Base-by-base conservation (phyloP, 2,888 invertebrate species). In the Pyrochroa serraticornis region DNA sequence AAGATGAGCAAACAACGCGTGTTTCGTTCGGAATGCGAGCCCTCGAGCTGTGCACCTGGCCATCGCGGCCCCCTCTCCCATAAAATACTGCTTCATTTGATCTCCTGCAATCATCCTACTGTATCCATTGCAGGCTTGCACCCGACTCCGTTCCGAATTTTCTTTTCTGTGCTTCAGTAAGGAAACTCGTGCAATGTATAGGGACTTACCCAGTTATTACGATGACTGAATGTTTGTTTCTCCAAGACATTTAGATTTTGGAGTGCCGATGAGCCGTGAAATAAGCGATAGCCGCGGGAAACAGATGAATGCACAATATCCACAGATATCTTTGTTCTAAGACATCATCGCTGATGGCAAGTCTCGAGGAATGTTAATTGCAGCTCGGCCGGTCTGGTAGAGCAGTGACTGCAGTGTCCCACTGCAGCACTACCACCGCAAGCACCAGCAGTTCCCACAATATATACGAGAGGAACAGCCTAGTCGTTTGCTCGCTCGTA, bases 11-110 rank as follows among this genome's bases (percentile, higher is more conserved):
- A 74, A 75, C 74, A 74, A 75, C 76, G 75, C 75, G 75, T 76
- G 77, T 77, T 77, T 76, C 71, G 75, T 75, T 70, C 74, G 77
- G 77, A 78, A 77, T 78, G 77, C 76, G 75, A 63, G 70, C 71
- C 78, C 74, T 59, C 67, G 67, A 75, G 78, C 77, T 69, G 66
- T 77, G 77, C 78, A 78, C 78, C 78, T 78, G 78, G 78, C 72
- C 66, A 70, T 66, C 67, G 66, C 57, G 60, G 67, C 69, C 68
- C 65, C 65, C 66, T 63, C 69, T 65, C 67, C 33, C 30, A 7
- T 45, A 12, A 34, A 34, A 61, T 61, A 63, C 54, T 56, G 56
- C 61, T 51, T 60, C 61, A 58, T 62, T 63, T 63, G 62, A 64
- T 68, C 67, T 57, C 63, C 64, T 67, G 66, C 71, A 38, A 44